Evolutionary conservation across 2,888 invertebrate species (phyloP), one percentile per base, ranked within the genome.

Genomic region (Atethmia centrago): DNA sequence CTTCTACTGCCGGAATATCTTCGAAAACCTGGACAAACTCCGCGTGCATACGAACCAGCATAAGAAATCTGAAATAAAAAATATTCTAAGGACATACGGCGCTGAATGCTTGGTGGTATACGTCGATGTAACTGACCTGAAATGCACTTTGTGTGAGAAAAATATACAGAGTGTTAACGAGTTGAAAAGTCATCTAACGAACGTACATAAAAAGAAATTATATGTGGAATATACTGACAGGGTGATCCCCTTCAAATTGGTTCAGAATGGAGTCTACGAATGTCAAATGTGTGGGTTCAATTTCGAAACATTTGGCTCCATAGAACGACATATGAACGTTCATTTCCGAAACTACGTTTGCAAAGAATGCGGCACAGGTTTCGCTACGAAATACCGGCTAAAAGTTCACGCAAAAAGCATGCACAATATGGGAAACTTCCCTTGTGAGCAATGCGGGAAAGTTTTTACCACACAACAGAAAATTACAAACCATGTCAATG

Each of bases 321-420:
- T 95, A 1, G 95, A 95, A 47, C 71, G 94, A 0, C 95, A 96
- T 75, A 96, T 96, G 96, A 95, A 95, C 9, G 91, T 92, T 0
- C 95, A 96, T 77, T 96, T 90, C 73, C 91, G 94, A 42, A 95
- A 95, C 28, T 94, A 93, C 36, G 92, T 95, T 0, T 95, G 95
- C 71, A 92, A 92, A 21, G 93, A 93, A 7, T 95, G 95, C 36
- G 95, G 95, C 0, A 89, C 93, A 0, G 95, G 96, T 0, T 95
- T 94, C 58, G 92, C 94, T 0, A 95, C 95, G 0, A 93, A 92
- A 79, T 93, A 94, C 55, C 84, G 93, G 5, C 66, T 95, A 7
- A 94, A 94, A 85, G 93, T 94, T 0, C 95, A 95, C 45, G 83
- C 88, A 0, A 93, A 94, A 71, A 92, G 91, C 28, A 92, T 93